Percentiles rank a stretch among this genome's conserved stretches.
Conservation (phyloP, 2,113 vertebrate species). For the Siphamia tubifer region DNA sequence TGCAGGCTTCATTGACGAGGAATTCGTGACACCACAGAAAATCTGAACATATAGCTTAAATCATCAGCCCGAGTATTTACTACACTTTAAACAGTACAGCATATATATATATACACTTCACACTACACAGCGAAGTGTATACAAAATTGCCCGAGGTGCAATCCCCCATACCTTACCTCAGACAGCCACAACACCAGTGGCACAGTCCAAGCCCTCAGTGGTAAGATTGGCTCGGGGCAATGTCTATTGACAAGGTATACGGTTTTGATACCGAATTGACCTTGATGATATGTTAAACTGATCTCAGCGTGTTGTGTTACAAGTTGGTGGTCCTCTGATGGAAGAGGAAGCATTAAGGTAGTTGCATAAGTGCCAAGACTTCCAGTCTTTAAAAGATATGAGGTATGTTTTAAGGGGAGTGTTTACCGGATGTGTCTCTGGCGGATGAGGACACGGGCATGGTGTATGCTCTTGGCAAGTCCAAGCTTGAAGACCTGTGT, state of each 20-base stretch:
- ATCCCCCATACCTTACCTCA: slow-evolving; percentile 63
- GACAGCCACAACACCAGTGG: slow-evolving; percentile 11
- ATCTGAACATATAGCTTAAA: slow-evolving; percentile 60
- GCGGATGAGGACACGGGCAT: slow-evolving; percentile 91
- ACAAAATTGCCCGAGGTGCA: slow-evolving; percentile 73
- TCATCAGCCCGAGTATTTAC: slow-evolving; percentile 62
- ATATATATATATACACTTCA: too few species aligned
- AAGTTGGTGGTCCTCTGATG: slow-evolving; percentile 67
- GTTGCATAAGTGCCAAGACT: slow-evolving; percentile 43
- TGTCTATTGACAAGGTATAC: slow-evolving; percentile 89
- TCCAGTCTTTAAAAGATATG: not conserved
- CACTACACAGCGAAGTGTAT: not conserved
- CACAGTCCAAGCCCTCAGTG: slow-evolving; percentile 29
- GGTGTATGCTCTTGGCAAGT: slow-evolving; percentile 92
- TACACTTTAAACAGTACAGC: too few species aligned
- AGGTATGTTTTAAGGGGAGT: not conserved
- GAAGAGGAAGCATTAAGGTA: slow-evolving; percentile 73
- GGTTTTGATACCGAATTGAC: slow-evolving; percentile 90
- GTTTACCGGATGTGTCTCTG: slow-evolving; percentile 92
- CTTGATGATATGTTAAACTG: slow-evolving; percentile 79
- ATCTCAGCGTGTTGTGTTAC: slow-evolving; percentile 62
- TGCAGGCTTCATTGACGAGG: slow-evolving; percentile 77
- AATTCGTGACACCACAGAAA: slow-evolving; percentile 75
- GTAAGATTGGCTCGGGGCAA: slow-evolving; percentile 78
- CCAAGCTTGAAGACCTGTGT: slow-evolving; percentile 95